Conservation (phyloP, 2,797 vertebrate species). For the Poeciliopsis turneri region DNA sequence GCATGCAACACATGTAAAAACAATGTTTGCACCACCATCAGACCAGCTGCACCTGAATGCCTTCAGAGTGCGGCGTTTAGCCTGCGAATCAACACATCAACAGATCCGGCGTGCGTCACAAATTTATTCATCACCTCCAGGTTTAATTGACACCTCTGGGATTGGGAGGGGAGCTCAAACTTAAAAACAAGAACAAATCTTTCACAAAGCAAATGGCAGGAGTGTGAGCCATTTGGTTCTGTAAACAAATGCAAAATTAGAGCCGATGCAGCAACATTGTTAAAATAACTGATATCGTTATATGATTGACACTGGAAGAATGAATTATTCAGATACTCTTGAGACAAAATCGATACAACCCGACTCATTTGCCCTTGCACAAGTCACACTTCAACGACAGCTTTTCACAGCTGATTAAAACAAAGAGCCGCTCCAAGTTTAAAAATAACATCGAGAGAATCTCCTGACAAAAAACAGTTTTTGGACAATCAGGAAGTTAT, state of each 20-base stretch:
- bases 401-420: background rate
- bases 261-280: background rate
- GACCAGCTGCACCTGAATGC: background rate
- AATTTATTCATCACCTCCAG: conserved; percentile 42
- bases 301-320: background rate
- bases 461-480: background rate
- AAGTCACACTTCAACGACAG: background rate
- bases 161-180: conserved; percentile 1
- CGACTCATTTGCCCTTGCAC: background rate
- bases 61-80: conserved; percentile 17
- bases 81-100: conserved; percentile 12
- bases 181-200: background rate
- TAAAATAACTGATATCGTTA: background rate
- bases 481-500: background rate
- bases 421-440: background rate
- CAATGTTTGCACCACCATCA: background rate
- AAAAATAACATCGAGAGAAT: background rate
- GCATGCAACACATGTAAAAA: conserved; percentile 20
- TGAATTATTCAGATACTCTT: background rate
- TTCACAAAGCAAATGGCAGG: background rate
- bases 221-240: background rate
- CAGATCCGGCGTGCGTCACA: conserved; percentile 31
- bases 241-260: background rate
- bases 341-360: background rate
- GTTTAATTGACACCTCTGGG: conserved; percentile 46